Base-by-base conservation (phyloP, 1,140 invertebrate species). In the Lordiphosa stackelbergi region DNA sequence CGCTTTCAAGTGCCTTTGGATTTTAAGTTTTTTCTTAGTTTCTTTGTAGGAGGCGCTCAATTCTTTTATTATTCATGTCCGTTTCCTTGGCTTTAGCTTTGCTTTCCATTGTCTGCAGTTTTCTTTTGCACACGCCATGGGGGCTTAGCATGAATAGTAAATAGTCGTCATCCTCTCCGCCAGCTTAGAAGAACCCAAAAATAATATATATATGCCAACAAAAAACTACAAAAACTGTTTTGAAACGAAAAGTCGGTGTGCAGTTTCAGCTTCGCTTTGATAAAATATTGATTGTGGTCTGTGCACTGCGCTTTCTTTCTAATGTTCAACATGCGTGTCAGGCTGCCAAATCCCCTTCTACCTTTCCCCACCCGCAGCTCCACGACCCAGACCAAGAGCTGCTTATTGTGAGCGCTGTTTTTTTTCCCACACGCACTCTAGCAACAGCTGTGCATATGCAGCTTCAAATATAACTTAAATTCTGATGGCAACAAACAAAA, bases 251-350 rank as follows among this genome's bases (percentile, higher is more conserved):
- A 48, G 40, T 66, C 63, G 51, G 47, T 57, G 47, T 66, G 47
- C 64, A 66, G 47, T 59, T 59, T 53, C 34, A 59, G 64, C 54
- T 52, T 68, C 43, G 58, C 63, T 81, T 81, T 81, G 77, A 83
- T 81, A 69, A 81, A 81, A 81, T 75, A 83, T 81, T 81, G 75
- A 81, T 81, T 83, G 77, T 59, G 77, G 66, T 75, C 56, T 75
- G 51, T 75, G 51, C 46, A 41, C 56, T 48, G 53, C 51, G 53
- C 38, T 61, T 45, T 42, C 36, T 49, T 47, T 60, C 52, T 74
- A 74, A 78, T 69, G 69, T 60, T 79, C 74, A 66, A 52, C 69
- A 65, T 78, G 74, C 69, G 73, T 79, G 74, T 73, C 73, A 68
- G 62, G 45, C 52, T 56, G 24, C 51, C 34, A 37, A 36, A 36